These are phyloP conservation scores for Centropyge bicolor DNA, from an alignment of 2,797 vertebrate species.

Conservation along the genomic window DNA sequence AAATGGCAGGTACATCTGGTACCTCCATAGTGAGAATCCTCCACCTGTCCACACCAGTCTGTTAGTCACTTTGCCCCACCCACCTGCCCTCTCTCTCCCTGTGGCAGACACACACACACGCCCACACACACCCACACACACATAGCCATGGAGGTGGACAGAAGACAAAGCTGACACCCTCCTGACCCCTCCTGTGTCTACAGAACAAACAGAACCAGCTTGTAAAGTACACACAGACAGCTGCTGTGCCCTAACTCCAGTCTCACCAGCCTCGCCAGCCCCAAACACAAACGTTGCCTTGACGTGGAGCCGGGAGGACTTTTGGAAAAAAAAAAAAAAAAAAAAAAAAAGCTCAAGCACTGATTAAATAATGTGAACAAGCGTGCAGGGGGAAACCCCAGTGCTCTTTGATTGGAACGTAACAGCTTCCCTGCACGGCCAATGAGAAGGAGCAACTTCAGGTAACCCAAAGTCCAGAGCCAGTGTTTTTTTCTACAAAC, in stretches of 20 bases:
- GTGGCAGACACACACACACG: conserved; percentile 13
- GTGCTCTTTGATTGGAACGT: background rate
- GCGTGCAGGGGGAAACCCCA: conserved; percentile 12
- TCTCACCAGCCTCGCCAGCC: conserved; percentile 67
- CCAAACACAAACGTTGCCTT: conserved; percentile 51
- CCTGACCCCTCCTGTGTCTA: conserved; percentile 72
- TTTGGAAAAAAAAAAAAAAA: conserved; percentile 39
- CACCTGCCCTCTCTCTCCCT: conserved; percentile 56
- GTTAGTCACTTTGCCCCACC: conserved; percentile 56
- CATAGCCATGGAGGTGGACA: conserved; percentile 64
- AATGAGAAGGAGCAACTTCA: conserved; percentile 17
- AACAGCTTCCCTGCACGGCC: background rate
- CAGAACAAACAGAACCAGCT: conserved; percentile 79
- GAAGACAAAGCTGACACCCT: conserved; percentile 82
- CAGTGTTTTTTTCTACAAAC: conserved; percentile 22
- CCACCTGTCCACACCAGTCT: conserved; percentile 81
- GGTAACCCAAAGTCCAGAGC: conserved; percentile 20
- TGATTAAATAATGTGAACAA: conserved; percentile 57
- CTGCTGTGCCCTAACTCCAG: conserved; percentile 73
- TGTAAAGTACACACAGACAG: conserved; percentile 82
- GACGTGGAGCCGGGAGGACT: conserved; percentile 30
- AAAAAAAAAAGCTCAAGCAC: conserved; percentile 33
- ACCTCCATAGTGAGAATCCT: conserved; percentile 75
- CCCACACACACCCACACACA: conserved; percentile 41
- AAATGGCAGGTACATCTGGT: conserved; percentile 54